Evolutionary conservation across 2,113 vertebrate species (phyloP).

Genomic region (Strix aluco): DNA sequence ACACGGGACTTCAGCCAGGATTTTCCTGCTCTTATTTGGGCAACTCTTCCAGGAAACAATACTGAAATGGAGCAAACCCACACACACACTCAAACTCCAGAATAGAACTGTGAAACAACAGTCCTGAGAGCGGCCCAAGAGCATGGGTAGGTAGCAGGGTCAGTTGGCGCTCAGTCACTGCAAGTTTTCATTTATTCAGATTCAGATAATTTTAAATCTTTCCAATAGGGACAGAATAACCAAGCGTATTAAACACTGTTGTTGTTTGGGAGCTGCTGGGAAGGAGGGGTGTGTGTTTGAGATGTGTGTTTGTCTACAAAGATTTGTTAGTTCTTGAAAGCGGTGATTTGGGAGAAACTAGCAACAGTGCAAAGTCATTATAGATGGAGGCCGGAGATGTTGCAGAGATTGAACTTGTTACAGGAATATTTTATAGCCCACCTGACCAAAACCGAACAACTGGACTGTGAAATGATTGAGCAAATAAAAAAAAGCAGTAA

Average conservation of each 20-base stretch:
- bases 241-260: background rate
- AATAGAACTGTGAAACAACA: background rate
- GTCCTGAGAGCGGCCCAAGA: background rate
- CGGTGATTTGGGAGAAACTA: background rate
- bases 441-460: constrained; percentile 53
- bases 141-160: background rate
- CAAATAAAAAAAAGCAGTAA: constrained; percentile 70
- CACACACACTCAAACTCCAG: background rate
- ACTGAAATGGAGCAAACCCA: background rate
- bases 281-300: background rate
- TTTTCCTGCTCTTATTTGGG: background rate
- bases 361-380: background rate
- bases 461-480: constrained; percentile 68
- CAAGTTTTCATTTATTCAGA: background rate
- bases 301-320: background rate
- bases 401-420: constrained; percentile 54
- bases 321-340: constrained; percentile 31
- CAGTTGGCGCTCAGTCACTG: background rate
- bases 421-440: constrained; percentile 56
- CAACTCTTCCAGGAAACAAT: background rate
- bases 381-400: constrained; percentile 14
- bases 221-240: background rate
- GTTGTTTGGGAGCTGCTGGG: background rate
- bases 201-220: background rate
- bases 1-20: background rate